These are phyloP conservation scores for Leptogaster cylindrica DNA, from an alignment of 2,888 invertebrate species.

Conservation along the genomic window DNA sequence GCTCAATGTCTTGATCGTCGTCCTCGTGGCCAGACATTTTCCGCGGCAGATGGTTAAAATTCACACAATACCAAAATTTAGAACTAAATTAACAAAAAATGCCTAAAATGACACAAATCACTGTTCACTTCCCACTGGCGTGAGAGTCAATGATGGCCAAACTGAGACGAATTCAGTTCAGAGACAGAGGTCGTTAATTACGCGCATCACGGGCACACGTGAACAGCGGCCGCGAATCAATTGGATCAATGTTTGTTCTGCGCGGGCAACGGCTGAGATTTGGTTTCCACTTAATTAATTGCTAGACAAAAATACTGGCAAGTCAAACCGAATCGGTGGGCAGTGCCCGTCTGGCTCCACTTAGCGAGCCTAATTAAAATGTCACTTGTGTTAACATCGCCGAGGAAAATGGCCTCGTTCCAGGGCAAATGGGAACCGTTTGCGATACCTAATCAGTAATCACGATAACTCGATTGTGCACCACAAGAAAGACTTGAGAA, in stretches of 20 bases:
- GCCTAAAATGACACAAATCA: conserved; percentile 8
- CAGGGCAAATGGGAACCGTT: background rate
- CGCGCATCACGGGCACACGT: background rate
- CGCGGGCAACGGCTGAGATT: no score
- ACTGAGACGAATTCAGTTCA: background rate
- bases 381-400: conserved; percentile 14
- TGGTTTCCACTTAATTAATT: conserved; percentile 34
- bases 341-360: background rate
- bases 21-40: conserved; percentile 61
- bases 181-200: background rate
- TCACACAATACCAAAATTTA: background rate
- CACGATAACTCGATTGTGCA: conserved; percentile 1
- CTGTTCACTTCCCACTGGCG: conserved; percentile 10
- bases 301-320: background rate
- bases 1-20: conserved; percentile 60
- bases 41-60: background rate
- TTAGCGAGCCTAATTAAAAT: conserved; percentile 12
- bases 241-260: background rate
- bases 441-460: background rate
- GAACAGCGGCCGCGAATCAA: background rate
- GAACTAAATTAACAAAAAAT: background rate
- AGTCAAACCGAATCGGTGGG: background rate
- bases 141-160: background rate
- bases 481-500: conserved; percentile 32
- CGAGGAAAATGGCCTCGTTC: background rate